Conservation (phyloP, 64 coral and sea anemone genomes). For the Porites australiensis region DNA sequence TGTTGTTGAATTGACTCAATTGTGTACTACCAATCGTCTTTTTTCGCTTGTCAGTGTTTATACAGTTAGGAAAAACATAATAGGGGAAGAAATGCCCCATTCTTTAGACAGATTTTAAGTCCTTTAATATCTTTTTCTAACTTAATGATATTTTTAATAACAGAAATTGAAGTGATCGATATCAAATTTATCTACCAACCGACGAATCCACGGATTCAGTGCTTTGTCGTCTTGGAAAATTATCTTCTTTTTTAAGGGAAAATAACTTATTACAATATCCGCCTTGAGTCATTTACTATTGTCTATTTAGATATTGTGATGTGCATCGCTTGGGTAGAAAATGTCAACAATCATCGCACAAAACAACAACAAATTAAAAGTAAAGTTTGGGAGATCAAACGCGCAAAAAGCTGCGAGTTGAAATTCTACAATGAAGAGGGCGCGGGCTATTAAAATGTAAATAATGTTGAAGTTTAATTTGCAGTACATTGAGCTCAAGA, state of each 20-base stretch:
- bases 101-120: neutral
- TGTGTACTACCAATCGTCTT: neutral
- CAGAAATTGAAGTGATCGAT: neutral
- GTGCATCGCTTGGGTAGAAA: neutral
- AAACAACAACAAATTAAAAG: neutral
- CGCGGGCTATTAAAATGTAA: neutral
- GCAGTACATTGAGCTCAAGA: neutral
- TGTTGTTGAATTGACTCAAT: neutral
- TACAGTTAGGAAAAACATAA: neutral
- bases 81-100: neutral
- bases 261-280: neutral
- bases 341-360: neutral
- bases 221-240: neutral
- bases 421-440: neutral
- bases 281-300: neutral
- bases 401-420: neutral
- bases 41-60: neutral
- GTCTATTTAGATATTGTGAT: neutral
- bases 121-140: too few relatives aligned
- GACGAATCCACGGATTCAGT: neutral
- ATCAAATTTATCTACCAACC: neutral
- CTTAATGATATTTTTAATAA: too few relatives aligned
- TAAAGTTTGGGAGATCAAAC: neutral
- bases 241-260: neutral
- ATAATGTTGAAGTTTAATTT: slow-evolving; percentile 6